A percentile compares a stretch with the other conserved stretches of the same genome.
These are phyloP conservation scores for Lepidurus apus DNA, from an alignment of 1,140 invertebrate species.

Conservation along the genomic window DNA sequence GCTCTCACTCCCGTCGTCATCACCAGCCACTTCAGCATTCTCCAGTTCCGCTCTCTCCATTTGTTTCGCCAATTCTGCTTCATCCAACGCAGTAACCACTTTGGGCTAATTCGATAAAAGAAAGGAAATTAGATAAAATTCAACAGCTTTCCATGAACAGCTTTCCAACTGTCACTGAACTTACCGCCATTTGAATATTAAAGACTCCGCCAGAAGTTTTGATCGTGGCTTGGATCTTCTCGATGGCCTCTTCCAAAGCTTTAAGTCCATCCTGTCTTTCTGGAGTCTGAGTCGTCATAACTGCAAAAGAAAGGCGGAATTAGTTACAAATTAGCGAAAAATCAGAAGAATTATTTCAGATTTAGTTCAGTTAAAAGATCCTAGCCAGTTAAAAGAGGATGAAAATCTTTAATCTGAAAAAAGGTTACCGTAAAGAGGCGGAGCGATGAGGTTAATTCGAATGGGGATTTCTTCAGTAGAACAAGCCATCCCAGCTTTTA, in stretches of 20 bases:
- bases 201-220: constrained; percentile 79
- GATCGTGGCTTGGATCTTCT: constrained; percentile 80
- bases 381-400: too few relatives aligned
- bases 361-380: constrained; percentile 30
- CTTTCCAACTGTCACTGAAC: constrained; percentile 41
- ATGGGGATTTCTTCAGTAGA: constrained; percentile 92
- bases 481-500: constrained; percentile 83
- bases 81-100: constrained; percentile 96
- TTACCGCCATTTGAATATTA: constrained; percentile 88
- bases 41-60: constrained; percentile 89
- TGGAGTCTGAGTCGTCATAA: constrained; percentile 96
- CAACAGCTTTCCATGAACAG: too few relatives aligned
- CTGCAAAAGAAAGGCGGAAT: constrained; percentile 50
- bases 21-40: constrained; percentile 87
- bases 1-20: constrained; percentile 58
- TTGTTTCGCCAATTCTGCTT: constrained; percentile 86
- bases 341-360: background rate
- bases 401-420: constrained; percentile 33
- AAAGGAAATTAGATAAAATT: background rate
- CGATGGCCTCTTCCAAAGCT: constrained; percentile 80
- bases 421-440: constrained; percentile 79
- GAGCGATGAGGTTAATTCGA: constrained; percentile 98
- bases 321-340: background rate
- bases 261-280: constrained; percentile 90
- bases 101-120: constrained; percentile 65